Conservation (phyloP, 2,888 invertebrate genomes). For the Drosophila quinaria region DNA sequence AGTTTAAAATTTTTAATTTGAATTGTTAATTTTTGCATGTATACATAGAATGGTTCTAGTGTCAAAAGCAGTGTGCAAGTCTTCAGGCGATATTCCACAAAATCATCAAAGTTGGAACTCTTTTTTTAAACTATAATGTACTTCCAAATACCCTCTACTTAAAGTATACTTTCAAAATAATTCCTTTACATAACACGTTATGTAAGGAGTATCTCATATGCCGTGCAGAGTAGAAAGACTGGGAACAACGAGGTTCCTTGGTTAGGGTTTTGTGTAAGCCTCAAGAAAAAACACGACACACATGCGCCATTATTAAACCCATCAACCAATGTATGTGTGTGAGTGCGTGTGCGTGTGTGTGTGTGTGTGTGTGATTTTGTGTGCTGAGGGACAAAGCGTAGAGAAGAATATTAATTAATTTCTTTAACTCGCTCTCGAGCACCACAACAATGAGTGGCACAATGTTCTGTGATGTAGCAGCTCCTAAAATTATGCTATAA, state of each 20-base stretch:
- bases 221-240: slow-evolving; percentile 13
- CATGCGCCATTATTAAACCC: slow-evolving; percentile 73
- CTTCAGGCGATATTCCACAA: not conserved
- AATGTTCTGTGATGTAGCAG: slow-evolving; percentile 66
- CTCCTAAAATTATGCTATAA: slow-evolving; percentile 80
- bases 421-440: slow-evolving; percentile 65
- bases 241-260: slow-evolving; percentile 14
- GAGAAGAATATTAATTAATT: slow-evolving; percentile 80
- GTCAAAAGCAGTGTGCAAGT: not conserved
- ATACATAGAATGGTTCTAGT: not conserved
- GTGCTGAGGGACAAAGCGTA: slow-evolving; percentile 25
- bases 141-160: not conserved
- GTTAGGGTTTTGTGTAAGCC: slow-evolving; percentile 36
- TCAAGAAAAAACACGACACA: slow-evolving; percentile 63
- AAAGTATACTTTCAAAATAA: not conserved
- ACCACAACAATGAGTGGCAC: slow-evolving; percentile 76
- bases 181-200: not conserved
- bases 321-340: slow-evolving; percentile 14
- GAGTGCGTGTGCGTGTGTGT: slow-evolving; percentile 13
- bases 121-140: not conserved
- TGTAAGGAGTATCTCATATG: slow-evolving; percentile 14
- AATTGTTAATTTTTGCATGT: not conserved
- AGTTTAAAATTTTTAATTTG: not conserved
- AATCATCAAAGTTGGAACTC: not conserved
- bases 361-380: not conserved